Evolutionary conservation across 2,797 vertebrate genomes (phyloP).

Genomic region (Rhinatrema bivittatum): DNA sequence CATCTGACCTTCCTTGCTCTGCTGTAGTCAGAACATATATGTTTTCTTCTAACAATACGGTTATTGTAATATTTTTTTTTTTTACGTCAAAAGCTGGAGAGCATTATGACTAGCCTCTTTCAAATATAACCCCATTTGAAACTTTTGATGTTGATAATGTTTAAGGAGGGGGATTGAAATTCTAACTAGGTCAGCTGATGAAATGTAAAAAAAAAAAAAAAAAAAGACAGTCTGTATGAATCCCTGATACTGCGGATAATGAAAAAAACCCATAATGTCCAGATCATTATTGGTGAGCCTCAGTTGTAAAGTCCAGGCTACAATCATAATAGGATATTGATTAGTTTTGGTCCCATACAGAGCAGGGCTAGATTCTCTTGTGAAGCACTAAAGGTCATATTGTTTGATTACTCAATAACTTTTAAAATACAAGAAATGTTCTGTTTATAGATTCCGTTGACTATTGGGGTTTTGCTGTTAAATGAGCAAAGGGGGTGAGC

Average conservation of each 20-base stretch:
- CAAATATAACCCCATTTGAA: too few relatives aligned
- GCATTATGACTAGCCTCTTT: too few relatives aligned
- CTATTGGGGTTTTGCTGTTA: conserved; percentile 5
- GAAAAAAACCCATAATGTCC: conserved; percentile 8
- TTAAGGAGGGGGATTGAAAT: too few relatives aligned
- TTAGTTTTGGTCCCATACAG: conserved; percentile 77
- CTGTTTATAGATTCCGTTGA: conserved; percentile 26
- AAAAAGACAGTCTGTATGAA: conserved; percentile 26
- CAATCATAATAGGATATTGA: conserved; percentile 95
- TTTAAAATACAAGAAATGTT: conserved; percentile 49
- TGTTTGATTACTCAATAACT: conserved; percentile 63
- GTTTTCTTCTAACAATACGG: too few relatives aligned
- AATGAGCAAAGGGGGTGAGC: background rate
- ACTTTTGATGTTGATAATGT: conserved; percentile 46
- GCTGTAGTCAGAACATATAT: too few relatives aligned
- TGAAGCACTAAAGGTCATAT: conserved; percentile 82
- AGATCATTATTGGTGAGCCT: conserved; percentile 40
- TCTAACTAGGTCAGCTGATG: too few relatives aligned
- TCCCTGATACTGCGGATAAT: too few relatives aligned
- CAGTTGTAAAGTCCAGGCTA: conserved; percentile 68
- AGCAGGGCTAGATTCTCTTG: conserved; percentile 69
- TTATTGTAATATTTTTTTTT: too few relatives aligned
- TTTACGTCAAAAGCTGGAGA: too few relatives aligned
- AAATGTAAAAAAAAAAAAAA: conserved; percentile 54
- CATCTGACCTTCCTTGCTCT: too few relatives aligned